A percentile compares a stretch with the other conserved stretches of the same genome.
Conservation (phyloP, 2,113 vertebrate genomes). For the Ceyx melanurus region DNA sequence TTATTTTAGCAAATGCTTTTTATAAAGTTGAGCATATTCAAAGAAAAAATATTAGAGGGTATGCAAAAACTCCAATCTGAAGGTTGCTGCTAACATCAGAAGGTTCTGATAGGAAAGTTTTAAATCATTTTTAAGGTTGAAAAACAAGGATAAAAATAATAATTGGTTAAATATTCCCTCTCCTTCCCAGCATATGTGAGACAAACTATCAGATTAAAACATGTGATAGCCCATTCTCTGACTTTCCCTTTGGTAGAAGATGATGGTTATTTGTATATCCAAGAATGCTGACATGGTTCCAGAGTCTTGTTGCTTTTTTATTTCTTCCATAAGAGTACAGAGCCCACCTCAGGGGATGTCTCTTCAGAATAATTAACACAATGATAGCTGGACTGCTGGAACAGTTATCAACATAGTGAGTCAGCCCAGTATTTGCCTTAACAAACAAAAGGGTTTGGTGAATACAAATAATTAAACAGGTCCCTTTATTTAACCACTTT, state of each 20-base stretch:
- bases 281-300: neutral
- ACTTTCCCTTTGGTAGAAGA: neutral
- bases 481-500: neutral
- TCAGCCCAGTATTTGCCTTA: neutral
- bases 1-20: neutral
- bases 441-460: neutral
- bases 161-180: neutral
- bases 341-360: neutral
- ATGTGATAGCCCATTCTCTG: neutral
- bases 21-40: neutral
- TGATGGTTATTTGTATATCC: neutral
- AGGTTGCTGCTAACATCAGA: neutral
- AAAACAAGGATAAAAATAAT: neutral
- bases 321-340: neutral
- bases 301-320: neutral
- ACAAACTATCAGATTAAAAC: neutral
- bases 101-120: neutral
- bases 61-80: neutral
- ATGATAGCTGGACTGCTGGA: neutral
- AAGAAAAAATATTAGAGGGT: neutral
- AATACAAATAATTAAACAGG: neutral
- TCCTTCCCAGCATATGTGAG: neutral
- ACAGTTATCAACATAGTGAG: neutral
- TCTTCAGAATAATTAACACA: constrained; percentile 26
- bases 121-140: neutral